These are phyloP conservation scores for Ardeotis arabs DNA, from an alignment of 2,113 vertebrate species.

Conservation along the genomic window DNA sequence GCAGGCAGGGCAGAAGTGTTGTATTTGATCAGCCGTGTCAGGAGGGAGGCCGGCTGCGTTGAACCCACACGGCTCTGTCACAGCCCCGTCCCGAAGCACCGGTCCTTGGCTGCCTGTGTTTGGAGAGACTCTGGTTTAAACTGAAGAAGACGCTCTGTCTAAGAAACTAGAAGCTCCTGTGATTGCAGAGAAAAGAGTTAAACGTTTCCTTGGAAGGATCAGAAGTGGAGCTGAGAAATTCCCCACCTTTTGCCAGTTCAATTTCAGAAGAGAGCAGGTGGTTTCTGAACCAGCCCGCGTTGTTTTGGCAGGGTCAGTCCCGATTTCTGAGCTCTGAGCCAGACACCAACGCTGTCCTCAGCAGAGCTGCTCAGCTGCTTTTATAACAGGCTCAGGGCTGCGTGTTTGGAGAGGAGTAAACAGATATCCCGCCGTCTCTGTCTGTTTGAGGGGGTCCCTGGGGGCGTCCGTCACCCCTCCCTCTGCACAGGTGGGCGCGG, in stretches of 20 bases:
- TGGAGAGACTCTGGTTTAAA: not conserved
- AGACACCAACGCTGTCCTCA: not conserved
- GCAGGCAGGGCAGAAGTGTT: not conserved
- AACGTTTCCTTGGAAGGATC: not conserved
- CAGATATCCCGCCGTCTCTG: not conserved
- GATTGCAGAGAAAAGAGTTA: not conserved
- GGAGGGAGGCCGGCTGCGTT: not conserved
- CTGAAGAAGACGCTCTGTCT: not conserved
- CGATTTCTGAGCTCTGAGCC: not conserved
- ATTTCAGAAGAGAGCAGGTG: not conserved
- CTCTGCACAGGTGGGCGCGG: accelerated
- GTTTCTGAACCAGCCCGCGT: not conserved
- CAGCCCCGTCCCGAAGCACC: not conserved
- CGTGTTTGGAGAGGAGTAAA: not conserved
- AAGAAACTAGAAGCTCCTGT: not conserved
- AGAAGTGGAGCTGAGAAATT: not conserved
- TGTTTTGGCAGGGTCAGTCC: not conserved
- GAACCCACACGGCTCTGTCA: not conserved
- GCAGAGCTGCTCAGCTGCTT: not conserved
- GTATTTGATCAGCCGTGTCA: not conserved
- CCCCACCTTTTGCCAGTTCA: not conserved
- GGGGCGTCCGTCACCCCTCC: accelerated
- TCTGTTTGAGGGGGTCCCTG: not conserved
- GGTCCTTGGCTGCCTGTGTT: not conserved
- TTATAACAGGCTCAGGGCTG: not conserved